These are phyloP conservation scores for Microplitis demolitor DNA, from an alignment of 1,140 invertebrate genomes.

Conservation along the genomic window DNA sequence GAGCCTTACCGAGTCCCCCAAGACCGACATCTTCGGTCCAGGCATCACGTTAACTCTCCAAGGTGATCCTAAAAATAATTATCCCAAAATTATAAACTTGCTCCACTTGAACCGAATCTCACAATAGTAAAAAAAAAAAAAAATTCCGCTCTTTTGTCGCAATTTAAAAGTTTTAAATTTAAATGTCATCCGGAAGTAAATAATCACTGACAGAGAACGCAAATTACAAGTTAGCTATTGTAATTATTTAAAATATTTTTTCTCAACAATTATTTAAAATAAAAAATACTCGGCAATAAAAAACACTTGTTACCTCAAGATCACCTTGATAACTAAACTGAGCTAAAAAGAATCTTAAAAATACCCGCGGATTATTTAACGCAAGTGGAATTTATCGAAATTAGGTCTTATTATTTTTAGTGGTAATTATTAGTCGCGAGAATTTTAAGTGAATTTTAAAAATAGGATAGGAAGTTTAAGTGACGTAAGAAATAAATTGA, in stretches of 20 bases:
- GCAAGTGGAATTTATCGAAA: no score
- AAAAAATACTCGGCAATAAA: background rate
- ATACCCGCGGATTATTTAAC: no score
- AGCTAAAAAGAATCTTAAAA: no score
- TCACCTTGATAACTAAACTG: background rate
- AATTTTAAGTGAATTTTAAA: no score
- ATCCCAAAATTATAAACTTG: conserved; percentile 7
- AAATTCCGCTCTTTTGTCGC: background rate
- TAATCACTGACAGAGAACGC: background rate
- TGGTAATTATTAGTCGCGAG: no score
- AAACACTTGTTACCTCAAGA: background rate
- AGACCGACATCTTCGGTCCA: conserved; percentile 72
- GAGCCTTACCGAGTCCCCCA: conserved; percentile 84
- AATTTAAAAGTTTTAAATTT: background rate
- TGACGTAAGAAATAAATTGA: background rate
- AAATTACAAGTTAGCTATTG: background rate
- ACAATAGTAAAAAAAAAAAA: background rate
- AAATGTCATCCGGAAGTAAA: no score
- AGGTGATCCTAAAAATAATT: conserved; percentile 76
- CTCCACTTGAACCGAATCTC: no score
- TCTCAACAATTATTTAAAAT: background rate
- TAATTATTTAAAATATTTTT: background rate
- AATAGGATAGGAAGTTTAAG: background rate
- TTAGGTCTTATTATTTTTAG: no score
- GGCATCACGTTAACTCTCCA: conserved; percentile 88